phyloP scores from a whole-genome alignment of 1,140 invertebrate genomes.

The Lithobius niger region DNA sequence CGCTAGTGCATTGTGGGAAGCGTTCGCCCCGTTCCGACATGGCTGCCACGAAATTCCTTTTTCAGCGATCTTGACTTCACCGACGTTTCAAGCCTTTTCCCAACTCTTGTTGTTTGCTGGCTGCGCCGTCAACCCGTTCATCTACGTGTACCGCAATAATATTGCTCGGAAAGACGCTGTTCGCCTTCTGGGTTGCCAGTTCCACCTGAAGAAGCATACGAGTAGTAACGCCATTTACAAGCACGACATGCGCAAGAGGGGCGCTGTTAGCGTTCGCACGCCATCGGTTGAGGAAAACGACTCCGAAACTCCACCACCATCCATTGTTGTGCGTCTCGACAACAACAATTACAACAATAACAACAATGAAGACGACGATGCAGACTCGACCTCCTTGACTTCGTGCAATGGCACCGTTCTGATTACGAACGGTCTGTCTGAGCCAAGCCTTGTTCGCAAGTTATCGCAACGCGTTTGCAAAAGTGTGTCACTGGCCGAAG shows the following conservation, averaged over 20 bases:
- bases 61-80: too few species aligned
- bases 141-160: constrained; percentile 42
- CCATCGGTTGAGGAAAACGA: neutral
- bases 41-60: constrained; percentile 19
- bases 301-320: neutral
- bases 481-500: neutral
- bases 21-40: constrained; percentile 20
- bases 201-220: neutral
- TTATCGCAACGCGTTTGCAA: neutral
- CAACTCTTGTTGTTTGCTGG: constrained; percentile 28
- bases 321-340: too few species aligned
- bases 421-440: neutral
- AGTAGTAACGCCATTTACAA: neutral
- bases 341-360: too few species aligned
- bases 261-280: neutral
- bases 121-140: constrained; percentile 38
- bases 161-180: constrained; percentile 31
- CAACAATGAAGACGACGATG: too few species aligned
- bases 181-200: neutral
- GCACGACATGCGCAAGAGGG: neutral
- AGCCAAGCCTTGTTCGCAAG: neutral
- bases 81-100: constrained; percentile 21
- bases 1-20: constrained; percentile 27
- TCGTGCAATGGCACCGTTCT: neutral
- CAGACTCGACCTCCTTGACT: too few species aligned